These are phyloP conservation scores for Idaea dimidiata DNA, from an alignment of 2,888 invertebrate genomes.

Conservation along the genomic window DNA sequence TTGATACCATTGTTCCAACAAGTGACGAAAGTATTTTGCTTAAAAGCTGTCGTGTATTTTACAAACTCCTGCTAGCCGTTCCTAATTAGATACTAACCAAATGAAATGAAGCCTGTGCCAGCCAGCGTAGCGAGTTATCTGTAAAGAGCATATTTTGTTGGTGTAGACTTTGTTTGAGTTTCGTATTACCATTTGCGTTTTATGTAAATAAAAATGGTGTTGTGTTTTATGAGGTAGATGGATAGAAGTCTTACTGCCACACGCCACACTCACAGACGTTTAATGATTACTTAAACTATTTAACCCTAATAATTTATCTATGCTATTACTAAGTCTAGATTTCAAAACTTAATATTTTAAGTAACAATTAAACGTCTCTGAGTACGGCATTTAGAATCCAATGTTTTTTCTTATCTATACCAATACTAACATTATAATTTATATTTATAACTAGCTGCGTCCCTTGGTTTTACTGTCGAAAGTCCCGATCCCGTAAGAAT, in stretches of 20 bases:
- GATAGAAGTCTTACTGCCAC: neutral
- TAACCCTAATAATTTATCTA: too few species aligned
- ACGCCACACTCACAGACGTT: too few species aligned
- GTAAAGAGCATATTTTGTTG: slow-evolving; percentile 31
- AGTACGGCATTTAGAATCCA: too few species aligned
- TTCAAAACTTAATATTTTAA: too few species aligned
- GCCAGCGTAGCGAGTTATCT: slow-evolving; percentile 34
- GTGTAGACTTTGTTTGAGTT: slow-evolving; percentile 16
- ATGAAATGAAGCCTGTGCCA: slow-evolving; percentile 26
- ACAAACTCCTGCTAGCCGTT: neutral
- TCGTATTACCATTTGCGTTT: neutral
- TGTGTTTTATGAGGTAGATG: neutral
- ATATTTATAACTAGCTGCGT: too few species aligned
- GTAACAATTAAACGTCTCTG: too few species aligned
- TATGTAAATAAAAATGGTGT: neutral
- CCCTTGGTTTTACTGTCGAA: too few species aligned
- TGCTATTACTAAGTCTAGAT: too few species aligned
- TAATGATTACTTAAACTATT: too few species aligned
- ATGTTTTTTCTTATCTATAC: too few species aligned
- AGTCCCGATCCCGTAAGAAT: too few species aligned
- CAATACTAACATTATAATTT: too few species aligned
- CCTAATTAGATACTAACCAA: neutral
- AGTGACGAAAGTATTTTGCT: neutral
- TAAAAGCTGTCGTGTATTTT: slow-evolving; percentile 1
- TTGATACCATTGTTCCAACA: neutral